phyloP scores from a whole-genome alignment of 2,888 invertebrate genomes.

The Aleiodes testaceus region DNA sequence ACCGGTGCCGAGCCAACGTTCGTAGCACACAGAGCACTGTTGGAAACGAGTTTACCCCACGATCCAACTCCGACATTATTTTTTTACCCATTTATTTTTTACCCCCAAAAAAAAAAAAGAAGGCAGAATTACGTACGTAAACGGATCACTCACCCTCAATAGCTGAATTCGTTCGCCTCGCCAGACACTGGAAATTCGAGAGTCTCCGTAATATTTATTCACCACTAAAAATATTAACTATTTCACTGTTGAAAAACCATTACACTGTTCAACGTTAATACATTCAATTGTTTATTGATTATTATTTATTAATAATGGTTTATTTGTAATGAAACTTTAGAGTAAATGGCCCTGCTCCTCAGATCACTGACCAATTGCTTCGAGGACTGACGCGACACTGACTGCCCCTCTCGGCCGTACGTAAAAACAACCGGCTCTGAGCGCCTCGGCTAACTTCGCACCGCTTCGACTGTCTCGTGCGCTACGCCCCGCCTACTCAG shows the following conservation, averaged over 20 bases:
- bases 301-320: neutral
- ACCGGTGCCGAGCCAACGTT: constrained; percentile 48
- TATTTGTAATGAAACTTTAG: neutral
- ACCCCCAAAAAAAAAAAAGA: neutral
- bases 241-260: constrained; percentile 40
- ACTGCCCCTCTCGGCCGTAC: constrained; percentile 56
- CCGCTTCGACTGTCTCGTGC: neutral
- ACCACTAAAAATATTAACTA: constrained; percentile 44
- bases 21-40: constrained; percentile 18
- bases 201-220: constrained; percentile 29
- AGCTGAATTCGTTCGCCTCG: too few species aligned
- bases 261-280: constrained; percentile 7
- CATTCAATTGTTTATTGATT: neutral
- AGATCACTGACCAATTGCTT: constrained; percentile 67
- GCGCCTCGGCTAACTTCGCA: too few species aligned
- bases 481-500: constrained; percentile 49
- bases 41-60: constrained; percentile 36
- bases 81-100: neutral
- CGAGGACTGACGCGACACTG: constrained; percentile 69
- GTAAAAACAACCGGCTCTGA: constrained; percentile 60
- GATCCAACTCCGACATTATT: neutral
- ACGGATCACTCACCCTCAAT: constrained; percentile 2
- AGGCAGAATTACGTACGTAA: neutral
- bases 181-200: neutral
- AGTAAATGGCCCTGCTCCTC: constrained; percentile 60